Evolutionary conservation across 2,113 vertebrate genomes (phyloP), one percentile per base, ranked within the genome.

Genomic region (Heteronetta atricapilla): DNA sequence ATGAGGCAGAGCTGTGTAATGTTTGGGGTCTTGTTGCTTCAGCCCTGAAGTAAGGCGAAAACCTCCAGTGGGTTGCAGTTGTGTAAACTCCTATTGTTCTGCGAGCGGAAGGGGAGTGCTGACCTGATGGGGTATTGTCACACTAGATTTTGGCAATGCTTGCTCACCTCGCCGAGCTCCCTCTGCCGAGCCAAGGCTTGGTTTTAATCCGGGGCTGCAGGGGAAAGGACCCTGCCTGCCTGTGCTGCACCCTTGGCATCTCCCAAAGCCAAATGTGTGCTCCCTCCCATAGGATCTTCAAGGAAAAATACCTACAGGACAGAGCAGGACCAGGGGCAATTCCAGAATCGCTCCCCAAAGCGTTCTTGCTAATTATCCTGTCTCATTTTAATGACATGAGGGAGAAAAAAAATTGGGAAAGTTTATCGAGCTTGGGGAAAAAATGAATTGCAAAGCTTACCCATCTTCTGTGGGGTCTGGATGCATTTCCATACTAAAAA

Each of bases 1-100:
- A 81, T 95, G 16, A 91, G 85, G 88, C 93, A 94, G 91, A 97
- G 79, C 93, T 88, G 93, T 88, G 93, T 90, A 86, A 86, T 76
- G 64, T 91, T 94, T 88, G 85, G 93, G 96, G 91, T 80, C 82
- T 89, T 6, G 10, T 92, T 82, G 93, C 89, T 94, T 94, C 78
- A 85, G 81, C 78, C 15, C 0, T 90, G 89, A 91, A 94, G 91
- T 50, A 48, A 89, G 55, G 89, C 52, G 2, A 60, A 95, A 95
- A 50, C 84, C 91, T 88, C 83, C 66, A 94, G 94, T 83, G 76
- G 83, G 94, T 88, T 90, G 88, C 76, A 72, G 85, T 94, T 94
- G 91, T 96, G 88, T 81, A 91, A 94, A 90, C 50, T 63, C 74
- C 87, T 16, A 85, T 95, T 95, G 93, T 95, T 93, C 25, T 23